A percentile compares a stretch with the other conserved stretches of the same genome.
These are phyloP conservation scores for Bembecia ichneumoniformis DNA, from an alignment of 2,888 invertebrate genomes.

Conservation along the genomic window DNA sequence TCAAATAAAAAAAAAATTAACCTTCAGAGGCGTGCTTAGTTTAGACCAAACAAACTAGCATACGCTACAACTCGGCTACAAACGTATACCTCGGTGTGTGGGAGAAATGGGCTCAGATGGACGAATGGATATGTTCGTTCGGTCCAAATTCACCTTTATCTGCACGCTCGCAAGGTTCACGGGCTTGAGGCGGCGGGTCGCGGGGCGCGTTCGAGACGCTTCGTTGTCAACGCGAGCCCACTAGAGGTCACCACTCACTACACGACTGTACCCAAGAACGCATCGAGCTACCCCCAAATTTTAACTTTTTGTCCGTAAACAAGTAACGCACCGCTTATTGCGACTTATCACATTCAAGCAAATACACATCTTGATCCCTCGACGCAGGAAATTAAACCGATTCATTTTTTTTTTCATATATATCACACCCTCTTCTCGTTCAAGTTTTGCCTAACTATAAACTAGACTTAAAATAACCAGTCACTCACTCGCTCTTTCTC, in stretches of 20 bases:
- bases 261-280: slow-evolving; percentile 15
- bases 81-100: too few relatives aligned
- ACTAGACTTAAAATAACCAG: slow-evolving; percentile 58
- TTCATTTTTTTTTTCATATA: background rate
- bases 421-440: slow-evolving; percentile 40
- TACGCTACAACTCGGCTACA: too few relatives aligned
- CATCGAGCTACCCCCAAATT: slow-evolving; percentile 16
- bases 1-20: too few relatives aligned
- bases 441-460: slow-evolving; percentile 68
- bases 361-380: slow-evolving; percentile 55
- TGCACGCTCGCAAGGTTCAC: too few relatives aligned
- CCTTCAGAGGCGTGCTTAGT: too few relatives aligned
- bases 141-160: too few relatives aligned
- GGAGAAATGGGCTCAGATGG: too few relatives aligned
- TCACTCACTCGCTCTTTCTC: slow-evolving; percentile 28
- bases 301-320: slow-evolving; percentile 28
- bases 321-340: slow-evolving; percentile 39
- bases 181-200: slow-evolving; percentile 25
- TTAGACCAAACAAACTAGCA: too few relatives aligned
- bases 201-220: slow-evolving; percentile 27
- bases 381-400: slow-evolving; percentile 27
- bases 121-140: too few relatives aligned
- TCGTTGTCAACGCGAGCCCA: slow-evolving; percentile 53
- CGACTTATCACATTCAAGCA: slow-evolving; percentile 57
- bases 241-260: slow-evolving; percentile 27